Evolutionary conservation across 2,888 invertebrate species (phyloP).

Genomic region (Cistogaster globosa): DNA sequence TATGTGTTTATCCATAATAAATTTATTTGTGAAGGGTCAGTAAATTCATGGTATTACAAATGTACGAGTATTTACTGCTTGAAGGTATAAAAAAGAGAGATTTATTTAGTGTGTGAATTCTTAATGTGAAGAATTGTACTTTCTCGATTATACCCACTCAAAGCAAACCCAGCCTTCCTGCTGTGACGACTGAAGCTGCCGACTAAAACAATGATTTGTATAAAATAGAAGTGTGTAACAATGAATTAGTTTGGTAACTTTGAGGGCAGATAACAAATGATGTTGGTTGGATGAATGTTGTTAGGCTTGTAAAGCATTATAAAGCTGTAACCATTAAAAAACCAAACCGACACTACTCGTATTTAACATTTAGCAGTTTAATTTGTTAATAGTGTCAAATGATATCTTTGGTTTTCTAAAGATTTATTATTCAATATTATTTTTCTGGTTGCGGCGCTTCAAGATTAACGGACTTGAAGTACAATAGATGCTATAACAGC

Average conservation of each 20-base stretch:
- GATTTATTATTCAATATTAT: slow-evolving; percentile 56
- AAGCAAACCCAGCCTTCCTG: slow-evolving; percentile 57
- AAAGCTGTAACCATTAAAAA: slow-evolving; percentile 65
- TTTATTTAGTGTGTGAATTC: slow-evolving; percentile 52
- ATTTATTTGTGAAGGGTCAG: slow-evolving; percentile 68
- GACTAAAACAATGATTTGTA: slow-evolving; percentile 33
- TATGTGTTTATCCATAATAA: slow-evolving; percentile 53
- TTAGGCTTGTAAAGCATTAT: slow-evolving; percentile 49
- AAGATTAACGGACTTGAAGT: slow-evolving; percentile 16
- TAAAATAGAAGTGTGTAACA: slow-evolving; percentile 39
- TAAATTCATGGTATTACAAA: slow-evolving; percentile 39
- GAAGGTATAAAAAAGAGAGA: slow-evolving; percentile 31
- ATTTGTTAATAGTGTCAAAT: slow-evolving; percentile 82
- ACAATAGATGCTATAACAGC: neutral
- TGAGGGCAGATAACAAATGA: slow-evolving; percentile 70
- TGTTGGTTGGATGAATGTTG: slow-evolving; percentile 50
- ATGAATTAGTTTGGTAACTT: slow-evolving; percentile 53
- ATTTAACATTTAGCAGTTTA: slow-evolving; percentile 77
- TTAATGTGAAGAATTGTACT: slow-evolving; percentile 41
- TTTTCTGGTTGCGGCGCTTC: neutral
- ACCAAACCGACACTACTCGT: slow-evolving; percentile 10
- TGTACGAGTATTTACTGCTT: slow-evolving; percentile 33
- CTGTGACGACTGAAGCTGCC: slow-evolving; percentile 60
- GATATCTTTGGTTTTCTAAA: slow-evolving; percentile 74
- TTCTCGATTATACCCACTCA: slow-evolving; percentile 57